phyloP scores from a whole-genome alignment of 1,140 invertebrate genomes.

The Cydia pomonella region DNA sequence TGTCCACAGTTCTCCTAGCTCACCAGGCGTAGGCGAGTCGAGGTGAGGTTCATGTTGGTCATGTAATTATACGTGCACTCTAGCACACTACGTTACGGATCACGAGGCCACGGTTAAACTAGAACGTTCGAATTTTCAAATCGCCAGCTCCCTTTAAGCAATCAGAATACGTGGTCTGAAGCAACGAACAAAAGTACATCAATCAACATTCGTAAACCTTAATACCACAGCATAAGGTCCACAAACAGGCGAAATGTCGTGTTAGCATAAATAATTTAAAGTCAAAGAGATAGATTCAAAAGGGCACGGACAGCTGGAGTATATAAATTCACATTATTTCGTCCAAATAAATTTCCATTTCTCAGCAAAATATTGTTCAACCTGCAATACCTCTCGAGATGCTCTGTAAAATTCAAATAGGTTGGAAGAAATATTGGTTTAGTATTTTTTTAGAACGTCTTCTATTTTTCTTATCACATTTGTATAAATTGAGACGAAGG shows the following conservation, averaged over 20 bases:
- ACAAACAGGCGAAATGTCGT: not conserved
- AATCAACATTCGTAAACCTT: not conserved
- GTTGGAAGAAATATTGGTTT: not conserved
- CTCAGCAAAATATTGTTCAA: not conserved
- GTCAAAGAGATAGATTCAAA: conserved; percentile 2
- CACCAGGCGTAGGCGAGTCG: not conserved
- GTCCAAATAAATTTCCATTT: conserved; percentile 8
- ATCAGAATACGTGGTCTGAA: not conserved
- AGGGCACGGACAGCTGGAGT: not conserved
- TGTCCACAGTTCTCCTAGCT: not conserved
- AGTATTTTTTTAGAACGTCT: not conserved
- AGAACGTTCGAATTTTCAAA: too few species aligned
- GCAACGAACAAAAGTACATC: not conserved
- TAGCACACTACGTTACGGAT: too few species aligned
- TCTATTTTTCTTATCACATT: not conserved
- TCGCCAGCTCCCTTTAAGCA: too few species aligned
- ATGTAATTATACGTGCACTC: too few species aligned
- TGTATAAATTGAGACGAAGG: not conserved
- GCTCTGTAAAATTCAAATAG: not conserved
- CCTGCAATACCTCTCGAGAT: not conserved
- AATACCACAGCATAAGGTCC: not conserved
- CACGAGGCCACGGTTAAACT: too few species aligned
- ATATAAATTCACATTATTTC: conserved; percentile 1
- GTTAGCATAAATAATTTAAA: conserved; percentile 23
- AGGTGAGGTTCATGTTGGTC: too few species aligned